Conservation (phyloP, 2,888 invertebrate genomes). For the Aquatica leii region DNA sequence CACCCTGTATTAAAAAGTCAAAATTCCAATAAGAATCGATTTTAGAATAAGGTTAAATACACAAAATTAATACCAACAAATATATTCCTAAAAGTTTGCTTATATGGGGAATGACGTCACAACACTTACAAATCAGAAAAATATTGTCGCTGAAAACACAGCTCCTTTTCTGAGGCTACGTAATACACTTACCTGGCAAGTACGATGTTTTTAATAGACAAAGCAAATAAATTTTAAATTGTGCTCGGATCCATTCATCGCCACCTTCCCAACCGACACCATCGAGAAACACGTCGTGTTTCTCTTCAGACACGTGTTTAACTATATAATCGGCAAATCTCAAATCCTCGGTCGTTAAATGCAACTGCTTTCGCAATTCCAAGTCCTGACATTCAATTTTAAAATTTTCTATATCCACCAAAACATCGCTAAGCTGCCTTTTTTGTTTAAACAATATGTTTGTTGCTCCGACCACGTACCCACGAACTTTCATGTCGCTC, state of each 20-base stretch:
- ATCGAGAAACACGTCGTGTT: conserved; percentile 75
- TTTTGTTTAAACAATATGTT: conserved; percentile 98
- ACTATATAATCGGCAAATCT: conserved; percentile 91
- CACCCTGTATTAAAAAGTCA: too few relatives aligned
- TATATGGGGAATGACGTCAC: too few relatives aligned
- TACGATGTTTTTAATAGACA: conserved; percentile 83
- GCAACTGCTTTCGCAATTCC: conserved; percentile 82
- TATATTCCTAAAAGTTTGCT: too few relatives aligned
- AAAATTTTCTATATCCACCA: conserved; percentile 88
- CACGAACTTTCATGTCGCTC: conserved; percentile 84
- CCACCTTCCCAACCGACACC: conserved; percentile 90
- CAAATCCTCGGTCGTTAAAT: conserved; percentile 92
- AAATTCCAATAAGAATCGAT: too few relatives aligned
- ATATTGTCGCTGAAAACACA: too few relatives aligned
- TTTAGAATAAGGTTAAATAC: too few relatives aligned
- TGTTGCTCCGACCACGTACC: conserved; percentile 94
- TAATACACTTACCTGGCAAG: conserved; percentile 71
- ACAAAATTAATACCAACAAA: too few relatives aligned
- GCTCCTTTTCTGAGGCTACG: too few relatives aligned
- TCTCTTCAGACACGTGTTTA: conserved; percentile 71
- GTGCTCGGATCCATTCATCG: conserved; percentile 95
- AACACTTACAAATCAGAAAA: too few relatives aligned
- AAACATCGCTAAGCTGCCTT: conserved; percentile 88
- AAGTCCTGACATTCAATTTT: conserved; percentile 84
- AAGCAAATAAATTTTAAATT: conserved; percentile 87